Conservation (phyloP, 1,140 invertebrate genomes). For the Solenopsis invicta region DNA sequence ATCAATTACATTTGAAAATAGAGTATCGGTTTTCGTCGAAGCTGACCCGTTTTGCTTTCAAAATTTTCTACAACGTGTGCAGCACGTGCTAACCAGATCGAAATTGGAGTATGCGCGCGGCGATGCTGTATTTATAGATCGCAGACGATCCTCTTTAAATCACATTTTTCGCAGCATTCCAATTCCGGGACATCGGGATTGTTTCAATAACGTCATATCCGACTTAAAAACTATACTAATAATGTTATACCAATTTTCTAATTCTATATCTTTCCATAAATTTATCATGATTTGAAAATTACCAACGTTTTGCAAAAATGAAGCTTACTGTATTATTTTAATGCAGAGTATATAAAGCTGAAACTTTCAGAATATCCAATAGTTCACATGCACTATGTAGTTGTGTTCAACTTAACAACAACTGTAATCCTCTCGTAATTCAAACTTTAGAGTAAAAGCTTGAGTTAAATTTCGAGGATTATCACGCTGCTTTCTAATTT, state of each 20-base stretch:
- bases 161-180: neutral
- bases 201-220: neutral
- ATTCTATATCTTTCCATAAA: neutral
- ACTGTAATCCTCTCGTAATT: conserved; percentile 10
- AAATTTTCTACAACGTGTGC: conserved; percentile 51
- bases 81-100: conserved; percentile 47
- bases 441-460: conserved; percentile 3
- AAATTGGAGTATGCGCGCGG: conserved; percentile 31
- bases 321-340: neutral
- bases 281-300: neutral
- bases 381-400: neutral
- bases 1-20: conserved; percentile 4
- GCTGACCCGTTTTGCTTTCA: conserved; percentile 10
- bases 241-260: conserved; percentile 13
- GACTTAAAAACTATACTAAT: neutral
- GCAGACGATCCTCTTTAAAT: conserved; percentile 44
- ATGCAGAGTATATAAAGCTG: neutral
- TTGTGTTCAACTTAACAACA: neutral
- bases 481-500: neutral
- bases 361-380: neutral
- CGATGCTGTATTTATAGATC: conserved; percentile 46
- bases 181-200: neutral
- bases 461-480: neutral
- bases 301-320: neutral
- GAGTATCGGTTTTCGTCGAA: neutral